Base-by-base conservation (phyloP, 2,888 invertebrate species). In the Mythimna albipuncta region DNA sequence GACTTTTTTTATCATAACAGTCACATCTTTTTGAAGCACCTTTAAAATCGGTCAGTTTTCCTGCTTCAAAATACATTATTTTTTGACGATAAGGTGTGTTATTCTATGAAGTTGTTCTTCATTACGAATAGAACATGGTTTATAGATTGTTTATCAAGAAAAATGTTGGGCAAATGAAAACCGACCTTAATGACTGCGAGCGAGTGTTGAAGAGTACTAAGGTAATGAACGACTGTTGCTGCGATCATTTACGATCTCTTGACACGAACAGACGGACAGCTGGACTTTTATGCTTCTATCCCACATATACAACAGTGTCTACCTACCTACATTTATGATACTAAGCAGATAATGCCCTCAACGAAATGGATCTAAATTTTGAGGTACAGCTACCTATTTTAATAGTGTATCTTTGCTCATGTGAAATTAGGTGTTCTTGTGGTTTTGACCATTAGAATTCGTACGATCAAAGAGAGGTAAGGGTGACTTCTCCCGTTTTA, bases 141-240 rank as follows among this genome's bases (percentile, higher is more conserved):
- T 47, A 21, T 26, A 21, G n/a, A 47, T 76, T 76, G 70, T 81
- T 64, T 54, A 38, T 54, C 41, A n/a, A 50, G 68, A 68, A 41
- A 54, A 59, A 63, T 19, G 63, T 64, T 58, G 50, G 61, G 26
- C 68, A 83, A 78, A n/a, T 82, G 81, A 86, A 86, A 87, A 86
- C 84, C 79, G 83, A 79, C 82, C 77, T 79, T 88, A 88, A 89
- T 88, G 87, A 85, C 78, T 78, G 74, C 78, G 77, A 72, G 82
- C 83, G 77, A 88, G 83, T 81, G 80, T 80, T 69, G 72, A 70
- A 83, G 79, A 77, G 65, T 83, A 87, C 87, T 85, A 82, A 79
- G 52, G 64, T 79, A 87, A 85, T 79, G 80, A 87, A 81, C 88
- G 75, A 87, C 88, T 78, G 85, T 85, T 88, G 81, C 83, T 77